Evolutionary conservation across 2,888 invertebrate genomes (phyloP), one percentile per base, ranked within the genome.

Genomic region (Drosophila anomalipes): DNA sequence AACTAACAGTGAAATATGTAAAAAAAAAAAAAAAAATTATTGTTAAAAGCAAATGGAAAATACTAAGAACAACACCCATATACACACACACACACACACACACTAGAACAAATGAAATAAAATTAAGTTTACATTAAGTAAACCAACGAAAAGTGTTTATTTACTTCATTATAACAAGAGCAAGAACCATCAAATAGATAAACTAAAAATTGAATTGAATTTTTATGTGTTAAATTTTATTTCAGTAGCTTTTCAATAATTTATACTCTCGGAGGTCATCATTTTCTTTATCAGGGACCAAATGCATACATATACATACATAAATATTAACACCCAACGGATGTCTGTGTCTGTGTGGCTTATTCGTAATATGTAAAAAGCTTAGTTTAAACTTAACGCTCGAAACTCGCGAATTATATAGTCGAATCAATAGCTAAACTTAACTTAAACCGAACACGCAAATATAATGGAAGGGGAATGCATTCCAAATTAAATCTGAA

Each of bases 341-440:
- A 77, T 58, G 52, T 49, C 49, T 32, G 49, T 32, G 32, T 58
- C 47, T 62, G 51, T 69, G 47, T 70, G 59, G 44, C 66, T 78
- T 74, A 78, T 22, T 66, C 22, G 28, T 74, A 60, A 71, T 73
- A 67, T 72, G 66, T 86, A 83, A 79, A 81, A 79, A 74, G 83
- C 83, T 85, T 83, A 85, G 83, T 83, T 87, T 83, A 87, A 81
- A 80, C 80, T 82, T 80, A 82, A 80, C 61, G 72, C 73, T 32
- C 54, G n/a, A 44, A 74, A 63, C 74, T 63, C 62, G 63, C 66
- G 61, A 74, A 80, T 58, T 72, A 81, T 66, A 57, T 66, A 68
- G 66, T 74, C 61, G 44, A 51, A 66, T 69, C 58, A 22, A 66
- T 63, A 68, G 59, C 26, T 61, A 67, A 66, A 76, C 53, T 72